A percentile compares a stretch with the other conserved stretches of the same genome.
Conservation (phyloP, 2,888 invertebrate species). For the Cheilosia urbana region DNA sequence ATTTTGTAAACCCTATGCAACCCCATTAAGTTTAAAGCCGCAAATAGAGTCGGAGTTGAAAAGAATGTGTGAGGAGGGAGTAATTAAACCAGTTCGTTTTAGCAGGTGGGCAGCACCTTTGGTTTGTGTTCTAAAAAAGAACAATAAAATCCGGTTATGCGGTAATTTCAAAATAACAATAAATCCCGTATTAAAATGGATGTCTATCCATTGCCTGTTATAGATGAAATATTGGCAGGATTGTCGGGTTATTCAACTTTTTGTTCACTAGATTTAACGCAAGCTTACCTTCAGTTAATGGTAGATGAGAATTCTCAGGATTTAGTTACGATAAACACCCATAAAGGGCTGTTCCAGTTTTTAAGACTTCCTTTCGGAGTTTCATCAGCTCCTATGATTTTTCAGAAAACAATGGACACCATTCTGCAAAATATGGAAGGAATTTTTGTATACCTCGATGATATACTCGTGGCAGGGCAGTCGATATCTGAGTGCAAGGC, state of each 20-base stretch:
- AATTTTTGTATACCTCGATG: conserved; percentile 41
- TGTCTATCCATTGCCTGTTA: no score
- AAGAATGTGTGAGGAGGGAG: conserved; percentile 43
- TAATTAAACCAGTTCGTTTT: conserved; percentile 61
- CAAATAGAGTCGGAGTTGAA: conserved; percentile 39
- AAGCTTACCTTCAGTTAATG: not conserved
- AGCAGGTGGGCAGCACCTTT: no score
- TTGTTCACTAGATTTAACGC: no score
- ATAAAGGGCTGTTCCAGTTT: conserved; percentile 6
- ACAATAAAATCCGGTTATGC: no score
- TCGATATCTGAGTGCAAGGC: conserved; percentile 27
- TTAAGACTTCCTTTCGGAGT: conserved; percentile 41
- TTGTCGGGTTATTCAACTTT: no score
- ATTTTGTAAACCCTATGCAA: conserved; percentile 55
- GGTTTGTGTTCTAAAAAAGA: no score
- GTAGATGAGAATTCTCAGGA: not conserved
- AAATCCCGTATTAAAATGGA: no score
- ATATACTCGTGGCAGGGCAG: conserved; percentile 53
- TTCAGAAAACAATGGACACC: conserved; percentile 51
- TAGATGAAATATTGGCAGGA: no score
- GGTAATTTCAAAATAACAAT: no score
- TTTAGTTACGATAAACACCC: conserved; percentile 3
- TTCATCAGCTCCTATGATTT: conserved; percentile 52
- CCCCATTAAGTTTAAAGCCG: conserved; percentile 35
- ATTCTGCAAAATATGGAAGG: conserved; percentile 42